Base-by-base conservation (phyloP, 2,797 vertebrate species). In the Lepidocolaptes lacrymiger region DNA sequence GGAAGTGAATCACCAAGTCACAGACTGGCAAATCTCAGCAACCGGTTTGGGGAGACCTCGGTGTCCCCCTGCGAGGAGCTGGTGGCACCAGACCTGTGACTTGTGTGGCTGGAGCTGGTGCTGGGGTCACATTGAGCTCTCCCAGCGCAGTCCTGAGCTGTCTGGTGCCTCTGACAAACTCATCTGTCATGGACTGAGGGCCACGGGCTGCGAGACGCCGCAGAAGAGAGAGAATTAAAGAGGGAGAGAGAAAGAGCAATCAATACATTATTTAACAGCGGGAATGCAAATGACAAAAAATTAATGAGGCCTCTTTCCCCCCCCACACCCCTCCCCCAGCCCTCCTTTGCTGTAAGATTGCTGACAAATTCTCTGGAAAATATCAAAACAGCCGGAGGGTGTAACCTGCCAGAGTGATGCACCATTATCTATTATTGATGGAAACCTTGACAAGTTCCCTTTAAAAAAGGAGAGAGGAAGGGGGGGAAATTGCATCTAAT, bases 231-330 rank as follows among this genome's bases (percentile, higher is more conserved):
- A 87, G 96, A 96, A 98, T 98, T 94, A 95, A 95, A 97, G 96
- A 95, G 55, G 89, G 81, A 85, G 72, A 84, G 88, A 91, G 91
- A 89, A 91, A 96, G 95, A 92, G 72, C 76, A 83, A 98, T 98
- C 97, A 49, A 98, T 98, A 96, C 97, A 98, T 98, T 98, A 98
- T 98, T 98, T 98, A 98, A 97, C 96, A 98, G 97, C 36, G 34
- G 96, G 97, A 96, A 97, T 98, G 97, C 97, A 98, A 98, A 98
- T 98, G 97, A 97, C 97, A 84, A 96, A 95, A 97, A 97, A 97
- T 97, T 98, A 98, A 98, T 96, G 97, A 98, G 96, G 91, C 76
- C 55, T 52, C 76, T 34, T 18, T 62, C 51, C 55, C 48, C 24
- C 24, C 48, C 23, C 7, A 2, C 48, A 51, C 85, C 67, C 74